Evolutionary conservation across 2,797 vertebrate species (phyloP).

Genomic region (Ara ararauna): DNA sequence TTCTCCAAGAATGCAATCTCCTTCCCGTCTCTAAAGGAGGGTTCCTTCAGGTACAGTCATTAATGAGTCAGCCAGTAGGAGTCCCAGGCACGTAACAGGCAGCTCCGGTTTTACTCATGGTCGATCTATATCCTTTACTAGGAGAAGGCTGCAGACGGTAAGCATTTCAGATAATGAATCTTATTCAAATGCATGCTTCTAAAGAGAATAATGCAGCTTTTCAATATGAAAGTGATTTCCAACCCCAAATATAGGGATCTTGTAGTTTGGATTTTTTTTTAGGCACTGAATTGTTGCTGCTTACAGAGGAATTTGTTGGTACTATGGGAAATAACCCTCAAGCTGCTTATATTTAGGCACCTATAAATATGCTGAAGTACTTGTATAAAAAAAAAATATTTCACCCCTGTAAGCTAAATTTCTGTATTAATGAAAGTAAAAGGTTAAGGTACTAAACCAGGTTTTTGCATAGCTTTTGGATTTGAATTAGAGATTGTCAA

Average conservation of each 20-base stretch:
- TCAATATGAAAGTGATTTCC: background rate
- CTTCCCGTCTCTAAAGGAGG: background rate
- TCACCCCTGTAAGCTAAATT: background rate
- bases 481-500: background rate
- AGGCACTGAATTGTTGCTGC: background rate
- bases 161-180: background rate
- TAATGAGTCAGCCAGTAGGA: background rate
- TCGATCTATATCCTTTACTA: background rate
- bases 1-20: background rate
- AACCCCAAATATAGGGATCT: background rate
- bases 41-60: background rate
- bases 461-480: background rate
- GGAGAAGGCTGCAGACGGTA: background rate
- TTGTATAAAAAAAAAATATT: background rate
- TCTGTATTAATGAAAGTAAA: background rate
- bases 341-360: background rate
- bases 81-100: background rate
- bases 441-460: background rate
- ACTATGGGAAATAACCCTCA: background rate
- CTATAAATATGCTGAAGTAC: background rate
- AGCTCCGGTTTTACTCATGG: background rate
- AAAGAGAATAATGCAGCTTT: background rate
- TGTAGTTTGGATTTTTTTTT: background rate
- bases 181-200: background rate
- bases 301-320: background rate